Conservation (phyloP, 2,797 vertebrate species). For the Spinibarbus caldwelli region DNA sequence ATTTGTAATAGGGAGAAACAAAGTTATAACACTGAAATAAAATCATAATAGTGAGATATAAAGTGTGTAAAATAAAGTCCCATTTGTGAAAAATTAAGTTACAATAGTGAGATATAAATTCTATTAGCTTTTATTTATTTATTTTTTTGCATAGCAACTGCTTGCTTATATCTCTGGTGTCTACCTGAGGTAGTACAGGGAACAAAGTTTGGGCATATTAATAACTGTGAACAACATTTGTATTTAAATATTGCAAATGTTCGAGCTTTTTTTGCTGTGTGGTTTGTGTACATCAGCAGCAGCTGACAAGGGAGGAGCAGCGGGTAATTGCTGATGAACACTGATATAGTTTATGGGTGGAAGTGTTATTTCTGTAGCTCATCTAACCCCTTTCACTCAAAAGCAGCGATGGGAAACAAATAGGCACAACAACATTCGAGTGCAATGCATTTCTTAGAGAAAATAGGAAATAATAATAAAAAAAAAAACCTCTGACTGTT, state of each 20-base stretch:
- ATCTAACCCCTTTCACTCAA: background rate
- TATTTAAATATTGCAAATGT: background rate
- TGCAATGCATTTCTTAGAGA: background rate
- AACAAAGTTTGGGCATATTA: background rate
- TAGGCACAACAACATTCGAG: background rate
- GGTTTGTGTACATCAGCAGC: background rate
- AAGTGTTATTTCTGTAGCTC: conserved; percentile 5
- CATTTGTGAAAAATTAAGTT: background rate
- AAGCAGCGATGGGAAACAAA: background rate
- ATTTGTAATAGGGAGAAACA: background rate
- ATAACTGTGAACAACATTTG: background rate
- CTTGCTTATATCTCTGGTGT: background rate
- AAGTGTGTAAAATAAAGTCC: background rate
- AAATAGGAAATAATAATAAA: background rate
- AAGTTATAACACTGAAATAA: background rate
- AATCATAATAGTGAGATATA: background rate
- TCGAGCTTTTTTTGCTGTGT: background rate
- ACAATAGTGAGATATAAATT: background rate
- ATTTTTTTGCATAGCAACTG: background rate
- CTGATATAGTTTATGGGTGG: background rate
- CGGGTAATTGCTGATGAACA: background rate
- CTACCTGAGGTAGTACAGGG: background rate
- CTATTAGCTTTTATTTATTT: background rate
- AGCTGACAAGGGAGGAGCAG: background rate
- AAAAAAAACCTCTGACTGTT: background rate